A percentile compares a stretch with the other conserved stretches of the same genome.
phyloP scores from a whole-genome alignment of 2,797 vertebrate species.

The Lagocephalus sceleratus region DNA sequence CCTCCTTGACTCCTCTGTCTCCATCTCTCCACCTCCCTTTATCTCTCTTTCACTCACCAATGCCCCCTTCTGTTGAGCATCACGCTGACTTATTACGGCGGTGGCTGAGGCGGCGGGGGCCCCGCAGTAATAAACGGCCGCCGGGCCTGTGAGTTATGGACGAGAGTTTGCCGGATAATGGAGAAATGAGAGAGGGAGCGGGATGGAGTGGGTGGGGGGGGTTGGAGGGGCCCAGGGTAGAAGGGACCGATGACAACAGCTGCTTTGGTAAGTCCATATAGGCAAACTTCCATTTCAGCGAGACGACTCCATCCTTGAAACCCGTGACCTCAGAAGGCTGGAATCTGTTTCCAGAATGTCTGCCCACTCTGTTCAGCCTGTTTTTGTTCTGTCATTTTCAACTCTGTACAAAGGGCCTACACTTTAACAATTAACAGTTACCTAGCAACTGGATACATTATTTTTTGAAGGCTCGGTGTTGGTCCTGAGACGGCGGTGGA shows the following conservation, averaged over 20 bases:
- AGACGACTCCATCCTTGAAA: conserved; percentile 36
- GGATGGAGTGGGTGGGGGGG: conserved; percentile 14
- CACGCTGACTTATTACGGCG: conserved; percentile 62
- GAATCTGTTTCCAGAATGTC: conserved; percentile 23
- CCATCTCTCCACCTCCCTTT: conserved; percentile 4
- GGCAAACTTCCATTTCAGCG: conserved; percentile 14
- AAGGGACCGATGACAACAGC: conserved; percentile 46
- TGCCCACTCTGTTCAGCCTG: conserved; percentile 6
- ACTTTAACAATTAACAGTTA: conserved; percentile 65
- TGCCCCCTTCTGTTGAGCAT: conserved; percentile 47
- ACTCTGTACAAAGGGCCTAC: neutral
- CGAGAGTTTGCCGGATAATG: conserved; percentile 52
- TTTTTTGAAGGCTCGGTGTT: conserved; percentile 19
- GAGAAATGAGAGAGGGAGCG: conserved; percentile 38
- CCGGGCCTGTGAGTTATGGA: conserved; percentile 55
- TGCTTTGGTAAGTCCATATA: conserved; percentile 25
- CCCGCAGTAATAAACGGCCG: conserved; percentile 46
- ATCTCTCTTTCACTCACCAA: conserved; percentile 16
- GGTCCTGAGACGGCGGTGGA: neutral
- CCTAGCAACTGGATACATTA: conserved; percentile 62
- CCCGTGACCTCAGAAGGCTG: conserved; percentile 21
- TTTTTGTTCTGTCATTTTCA: neutral
- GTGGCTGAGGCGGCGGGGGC: neutral
- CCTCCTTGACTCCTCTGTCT: neutral
- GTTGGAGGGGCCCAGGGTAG: conserved; percentile 22